Evolutionary conservation across 2,113 vertebrate genomes (phyloP), one percentile per base, ranked within the genome.

Genomic region (Pao palembangensis): DNA sequence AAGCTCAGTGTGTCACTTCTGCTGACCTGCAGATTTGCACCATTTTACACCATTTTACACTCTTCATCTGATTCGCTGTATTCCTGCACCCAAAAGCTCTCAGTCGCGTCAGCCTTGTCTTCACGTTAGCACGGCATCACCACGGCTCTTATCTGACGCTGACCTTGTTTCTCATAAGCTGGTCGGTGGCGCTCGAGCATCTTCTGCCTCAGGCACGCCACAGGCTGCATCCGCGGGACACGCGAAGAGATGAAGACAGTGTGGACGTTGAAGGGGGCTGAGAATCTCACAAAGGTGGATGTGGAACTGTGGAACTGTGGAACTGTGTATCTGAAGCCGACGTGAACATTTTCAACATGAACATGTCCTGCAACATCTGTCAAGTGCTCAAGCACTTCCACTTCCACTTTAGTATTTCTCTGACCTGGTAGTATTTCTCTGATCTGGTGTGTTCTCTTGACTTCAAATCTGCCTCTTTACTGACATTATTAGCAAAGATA

Each of bases 1-100:
- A 19, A 46, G 51, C 55, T 71, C 76, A 69, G 71, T 64, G 78
- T 80, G 69, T 75, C 65, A 68, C 65, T 69, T 21, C 11, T 69
- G 59, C 65, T 50, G 66, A 49, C 64, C 55, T 67, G 51, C 67
- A 64, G 21, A 68, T 76, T 82, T 76, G 62, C 51, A 55, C 54
- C 34, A 68, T 76, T 69, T 57, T 41, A 12, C 55, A 21, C 38
- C 21, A 23, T 70, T 58, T 61, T 28, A 28, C 53, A 44, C 60
- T 47, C 51, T 38, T 34, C 49, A 44, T 58, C 57, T 51, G 19
- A 59, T 50, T 44, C 25, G 50, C 60, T 55, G 21, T 53, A 31
- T 43, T 17, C 0, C 6, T 55, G 52, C 18, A 28, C 0, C 53
- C 19, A 67, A 61, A 46, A 48, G n/a, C 46, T n/a, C 57, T 57